A percentile compares a stretch with the other conserved stretches of the same genome.
These are phyloP conservation scores for Spinibarbus caldwelli DNA, from an alignment of 2,797 vertebrate species.

Conservation along the genomic window DNA sequence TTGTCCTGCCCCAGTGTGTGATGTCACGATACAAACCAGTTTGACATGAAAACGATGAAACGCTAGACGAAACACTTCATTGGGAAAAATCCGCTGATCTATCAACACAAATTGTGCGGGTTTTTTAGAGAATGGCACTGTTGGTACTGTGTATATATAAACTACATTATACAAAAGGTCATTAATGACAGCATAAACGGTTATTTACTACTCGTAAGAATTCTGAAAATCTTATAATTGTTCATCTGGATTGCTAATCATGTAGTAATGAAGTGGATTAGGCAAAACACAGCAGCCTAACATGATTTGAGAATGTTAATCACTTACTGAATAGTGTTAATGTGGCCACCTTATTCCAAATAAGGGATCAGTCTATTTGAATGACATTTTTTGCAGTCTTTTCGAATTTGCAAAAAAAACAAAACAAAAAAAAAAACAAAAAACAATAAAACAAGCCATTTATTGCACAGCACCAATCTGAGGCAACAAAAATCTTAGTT, in stretches of 20 bases:
- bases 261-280: background rate
- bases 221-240: background rate
- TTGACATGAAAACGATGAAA: conserved; percentile 12
- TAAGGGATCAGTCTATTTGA: background rate
- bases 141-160: background rate
- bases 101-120: background rate
- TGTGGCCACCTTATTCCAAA: background rate
- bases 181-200: background rate
- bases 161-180: no score
- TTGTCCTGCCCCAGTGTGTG: conserved; percentile 15
- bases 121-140: background rate
- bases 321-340: background rate
- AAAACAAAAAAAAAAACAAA: no score
- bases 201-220: background rate
- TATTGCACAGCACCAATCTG: background rate
- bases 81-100: background rate
- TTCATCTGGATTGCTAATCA: background rate
- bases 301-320: background rate
- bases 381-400: background rate
- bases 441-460: background rate
- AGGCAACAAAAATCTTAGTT: background rate
- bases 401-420: background rate
- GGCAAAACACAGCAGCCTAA: background rate
- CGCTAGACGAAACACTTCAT: background rate
- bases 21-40: conserved; percentile 43